phyloP scores from a whole-genome alignment of 2,797 vertebrate species.

The Numenius phaeopus region DNA sequence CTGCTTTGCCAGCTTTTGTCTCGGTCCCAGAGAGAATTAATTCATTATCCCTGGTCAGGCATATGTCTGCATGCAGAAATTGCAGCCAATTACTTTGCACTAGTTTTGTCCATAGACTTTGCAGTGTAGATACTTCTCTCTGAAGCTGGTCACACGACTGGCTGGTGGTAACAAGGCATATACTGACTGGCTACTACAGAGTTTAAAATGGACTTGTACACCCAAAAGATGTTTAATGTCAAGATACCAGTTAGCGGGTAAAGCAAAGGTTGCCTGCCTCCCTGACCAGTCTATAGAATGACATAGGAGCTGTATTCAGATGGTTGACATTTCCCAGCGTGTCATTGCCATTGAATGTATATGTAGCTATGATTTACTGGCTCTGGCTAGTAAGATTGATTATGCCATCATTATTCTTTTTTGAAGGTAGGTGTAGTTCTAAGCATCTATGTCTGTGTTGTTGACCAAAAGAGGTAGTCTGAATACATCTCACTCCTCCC shows the following conservation, averaged over 20 bases:
- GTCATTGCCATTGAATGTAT: background rate
- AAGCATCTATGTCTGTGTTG: background rate
- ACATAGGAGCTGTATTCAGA: background rate
- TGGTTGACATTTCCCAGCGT: background rate
- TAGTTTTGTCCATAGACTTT: background rate
- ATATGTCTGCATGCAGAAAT: background rate
- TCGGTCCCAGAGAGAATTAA: background rate
- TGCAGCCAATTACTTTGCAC: background rate
- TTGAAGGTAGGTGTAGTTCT: background rate
- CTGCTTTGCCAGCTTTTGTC: background rate
- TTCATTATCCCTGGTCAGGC: background rate
- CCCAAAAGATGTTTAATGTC: background rate
- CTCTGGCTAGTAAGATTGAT: background rate
- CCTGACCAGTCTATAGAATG: background rate
- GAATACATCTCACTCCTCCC: background rate
- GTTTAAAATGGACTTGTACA: background rate
- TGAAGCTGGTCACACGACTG: background rate
- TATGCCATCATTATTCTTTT: background rate
- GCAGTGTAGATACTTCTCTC: background rate
- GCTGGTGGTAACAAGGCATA: background rate
- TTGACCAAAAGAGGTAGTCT: background rate
- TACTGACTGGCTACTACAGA: background rate
- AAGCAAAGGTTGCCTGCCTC: background rate
- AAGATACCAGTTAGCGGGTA: background rate
- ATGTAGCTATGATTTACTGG: background rate